Percentiles rank a stretch among this genome's conserved stretches.
These are phyloP conservation scores for Takifugu bimaculatus DNA, from an alignment of 2,113 vertebrate genomes.

Conservation along the genomic window DNA sequence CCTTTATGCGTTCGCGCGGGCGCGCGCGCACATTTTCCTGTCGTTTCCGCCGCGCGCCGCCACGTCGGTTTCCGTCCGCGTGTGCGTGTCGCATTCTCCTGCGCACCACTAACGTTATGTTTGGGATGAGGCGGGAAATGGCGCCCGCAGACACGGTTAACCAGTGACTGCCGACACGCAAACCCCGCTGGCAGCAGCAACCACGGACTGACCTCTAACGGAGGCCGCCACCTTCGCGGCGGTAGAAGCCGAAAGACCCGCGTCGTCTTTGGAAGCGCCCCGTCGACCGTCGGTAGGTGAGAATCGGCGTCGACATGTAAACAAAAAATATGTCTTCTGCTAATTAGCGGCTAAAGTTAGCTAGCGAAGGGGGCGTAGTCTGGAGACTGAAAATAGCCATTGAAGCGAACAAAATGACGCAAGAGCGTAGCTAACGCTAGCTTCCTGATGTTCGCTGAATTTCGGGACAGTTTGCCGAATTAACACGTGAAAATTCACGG, in stretches of 20 bases:
- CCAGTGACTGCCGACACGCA: constrained; percentile 51
- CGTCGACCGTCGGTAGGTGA: constrained; percentile 48
- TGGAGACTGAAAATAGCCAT: constrained; percentile 50
- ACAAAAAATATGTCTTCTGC: constrained; percentile 29
- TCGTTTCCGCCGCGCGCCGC: constrained; percentile 35
- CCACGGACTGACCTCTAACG: constrained; percentile 44
- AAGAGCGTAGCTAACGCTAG: constrained; percentile 20
- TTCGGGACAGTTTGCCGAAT: fast-evolving
- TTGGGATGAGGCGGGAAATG: constrained; percentile 75
- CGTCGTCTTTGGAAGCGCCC: constrained; percentile 38
- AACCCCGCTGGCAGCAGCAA: constrained; percentile 48
- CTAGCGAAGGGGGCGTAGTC: constrained; percentile 68
- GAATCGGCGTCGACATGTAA: constrained; percentile 50
- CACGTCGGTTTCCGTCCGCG: constrained; percentile 52
- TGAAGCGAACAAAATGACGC: constrained; percentile 40
- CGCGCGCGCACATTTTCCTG: constrained; percentile 18
- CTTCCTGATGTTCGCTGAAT: neutral
- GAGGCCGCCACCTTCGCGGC: constrained; percentile 51
- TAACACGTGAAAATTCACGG: neutral
- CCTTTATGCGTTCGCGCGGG: constrained; percentile 6
- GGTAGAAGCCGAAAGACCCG: constrained; percentile 41
- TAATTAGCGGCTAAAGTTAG: constrained; percentile 56
- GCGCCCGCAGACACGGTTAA: constrained; percentile 61
- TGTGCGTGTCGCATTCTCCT: constrained; percentile 55
- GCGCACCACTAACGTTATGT: constrained; percentile 56